Base-by-base conservation (phyloP, 2,888 invertebrate genomes). In the Eurytoma californica region DNA sequence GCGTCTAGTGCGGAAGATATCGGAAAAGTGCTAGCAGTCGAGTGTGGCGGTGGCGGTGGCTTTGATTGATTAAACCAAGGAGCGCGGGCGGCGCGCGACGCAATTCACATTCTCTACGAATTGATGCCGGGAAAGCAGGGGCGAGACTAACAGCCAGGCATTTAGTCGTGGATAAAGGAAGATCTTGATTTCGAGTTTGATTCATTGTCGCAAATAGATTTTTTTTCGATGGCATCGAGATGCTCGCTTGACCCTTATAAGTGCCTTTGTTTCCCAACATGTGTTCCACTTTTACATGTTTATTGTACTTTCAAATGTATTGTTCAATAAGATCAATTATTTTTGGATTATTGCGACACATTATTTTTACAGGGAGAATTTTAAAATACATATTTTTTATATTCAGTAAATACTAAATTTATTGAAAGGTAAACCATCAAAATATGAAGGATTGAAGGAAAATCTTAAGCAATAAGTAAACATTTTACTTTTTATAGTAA, bases 21-120 rank as follows among this genome's bases (percentile, higher is more conserved):
- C 57, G 14, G 55, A 74, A 57, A 28, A 57, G 65, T 39, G 9
- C 9, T 63, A 65, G 60, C 9, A 5, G 58, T 65, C 63, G 74
- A 67, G 20, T 18, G 58, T 65, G n/a, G 63, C 9, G 51, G 47
- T 16, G 18, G 58, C 49, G 55, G 20, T 49, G 65, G 83, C 86
- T 88, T 87, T 88, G 87, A 88, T 88, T 87, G 88, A 88, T 88
- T 86, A 39, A 84, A 85, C 82, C 60, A 75, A 75, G 68, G 73
- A 80, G 79, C 82, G 60, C 69, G 75, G 7, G 24, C 24, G 24
- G 49, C 49, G 3, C 49, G 49, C 49, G 30, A 16, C 51, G 58
- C 55, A 9, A 72, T 57, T 66, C 53, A 60, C 58, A 75, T 70
- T 74, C 72, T 51, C 63, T 30, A 63, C 51, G 53, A 28, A 51